phyloP scores from a whole-genome alignment of 2,888 invertebrate genomes.

The Anorthoa munda region DNA sequence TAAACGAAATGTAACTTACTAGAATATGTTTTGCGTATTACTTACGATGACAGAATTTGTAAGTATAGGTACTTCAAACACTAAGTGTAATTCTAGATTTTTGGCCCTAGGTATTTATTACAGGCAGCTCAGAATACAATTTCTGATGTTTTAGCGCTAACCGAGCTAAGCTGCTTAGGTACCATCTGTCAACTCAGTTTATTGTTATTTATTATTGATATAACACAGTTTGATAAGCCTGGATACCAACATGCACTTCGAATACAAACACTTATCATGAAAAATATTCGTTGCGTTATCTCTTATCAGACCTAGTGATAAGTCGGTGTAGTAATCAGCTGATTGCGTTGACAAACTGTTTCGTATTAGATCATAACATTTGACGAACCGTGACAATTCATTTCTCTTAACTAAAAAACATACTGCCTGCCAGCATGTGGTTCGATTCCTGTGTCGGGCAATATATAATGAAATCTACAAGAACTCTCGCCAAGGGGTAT shows the following conservation, averaged over 20 bases:
- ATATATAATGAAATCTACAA: not conserved
- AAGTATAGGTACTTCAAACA: too few relatives aligned
- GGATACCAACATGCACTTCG: conserved; percentile 34
- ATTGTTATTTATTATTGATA: conserved; percentile 52
- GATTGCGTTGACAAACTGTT: conserved; percentile 42
- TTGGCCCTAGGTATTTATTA: too few relatives aligned
- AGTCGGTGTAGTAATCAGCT: conserved; percentile 54
- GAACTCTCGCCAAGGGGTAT: not conserved
- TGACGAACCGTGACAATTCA: conserved; percentile 7
- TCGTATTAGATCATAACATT: conserved; percentile 49
- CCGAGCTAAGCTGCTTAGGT: not conserved
- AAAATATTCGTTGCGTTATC: conserved; percentile 48
- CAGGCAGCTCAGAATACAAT: not conserved
- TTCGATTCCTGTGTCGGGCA: too few relatives aligned
- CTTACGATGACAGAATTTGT: too few relatives aligned
- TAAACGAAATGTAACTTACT: too few relatives aligned
- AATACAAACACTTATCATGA: conserved; percentile 42
- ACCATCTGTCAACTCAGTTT: conserved; percentile 11
- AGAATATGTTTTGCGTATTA: too few relatives aligned
- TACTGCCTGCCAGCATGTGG: not conserved
- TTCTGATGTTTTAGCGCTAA: not conserved
- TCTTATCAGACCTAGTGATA: conserved; percentile 45
- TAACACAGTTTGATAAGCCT: conserved; percentile 42
- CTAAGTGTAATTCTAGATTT: too few relatives aligned
- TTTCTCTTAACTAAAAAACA: not conserved